These are phyloP conservation scores for Pterocles gutturalis DNA, from an alignment of 2,113 vertebrate genomes.

Conservation along the genomic window DNA sequence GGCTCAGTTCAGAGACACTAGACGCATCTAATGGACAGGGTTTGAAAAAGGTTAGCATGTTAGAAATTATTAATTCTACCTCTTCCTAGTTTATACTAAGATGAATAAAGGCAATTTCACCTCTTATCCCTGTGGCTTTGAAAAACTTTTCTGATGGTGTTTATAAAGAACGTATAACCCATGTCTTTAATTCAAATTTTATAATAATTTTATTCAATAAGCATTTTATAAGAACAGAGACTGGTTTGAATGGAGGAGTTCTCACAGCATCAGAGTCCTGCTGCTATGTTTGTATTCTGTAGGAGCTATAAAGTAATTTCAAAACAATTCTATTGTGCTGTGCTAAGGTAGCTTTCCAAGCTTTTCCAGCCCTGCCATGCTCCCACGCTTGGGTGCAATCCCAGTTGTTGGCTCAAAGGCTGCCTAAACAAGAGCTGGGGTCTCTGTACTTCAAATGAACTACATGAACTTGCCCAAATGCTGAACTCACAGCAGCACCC, in stretches of 20 bases:
- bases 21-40: neutral
- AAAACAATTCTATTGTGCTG: neutral
- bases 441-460: neutral
- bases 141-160: neutral
- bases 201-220: neutral
- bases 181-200: neutral
- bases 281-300: neutral
- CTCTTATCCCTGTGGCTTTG: neutral
- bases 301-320: neutral
- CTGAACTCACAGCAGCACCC: neutral
- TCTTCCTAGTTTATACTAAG: neutral
- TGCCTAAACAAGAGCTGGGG: neutral
- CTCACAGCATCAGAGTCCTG: neutral
- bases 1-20: neutral
- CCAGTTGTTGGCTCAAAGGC: neutral
- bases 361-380: neutral
- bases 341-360: neutral
- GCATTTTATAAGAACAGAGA: neutral
- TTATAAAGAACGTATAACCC: neutral
- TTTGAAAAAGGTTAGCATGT: neutral
- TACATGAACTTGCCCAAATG: neutral
- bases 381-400: neutral
- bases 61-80: conserved; percentile 6
- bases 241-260: neutral
- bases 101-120: conserved; percentile 24